Conservation (phyloP, 2,888 invertebrate genomes). For the Yponomeuta evonymella region DNA sequence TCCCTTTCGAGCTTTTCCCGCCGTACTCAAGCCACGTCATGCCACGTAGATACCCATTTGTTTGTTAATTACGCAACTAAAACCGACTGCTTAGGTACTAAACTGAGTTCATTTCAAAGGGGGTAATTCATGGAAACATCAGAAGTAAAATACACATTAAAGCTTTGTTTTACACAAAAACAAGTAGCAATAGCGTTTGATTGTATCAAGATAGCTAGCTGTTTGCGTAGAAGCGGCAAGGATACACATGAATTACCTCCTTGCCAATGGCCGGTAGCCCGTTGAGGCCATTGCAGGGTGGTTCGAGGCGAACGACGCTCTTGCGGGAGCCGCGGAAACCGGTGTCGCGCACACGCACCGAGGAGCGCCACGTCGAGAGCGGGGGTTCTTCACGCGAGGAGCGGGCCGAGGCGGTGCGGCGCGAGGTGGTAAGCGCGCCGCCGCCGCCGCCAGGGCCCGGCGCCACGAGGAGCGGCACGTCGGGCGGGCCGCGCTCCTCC, state of each 20-base stretch:
- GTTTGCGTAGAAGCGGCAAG: constrained; percentile 1
- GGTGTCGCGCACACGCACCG: constrained; percentile 79
- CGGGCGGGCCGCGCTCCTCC: constrained; percentile 74
- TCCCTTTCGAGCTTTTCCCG: constrained; percentile 8
- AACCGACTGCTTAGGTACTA: neutral
- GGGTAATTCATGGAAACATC: constrained; percentile 16
- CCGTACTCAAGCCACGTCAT: constrained; percentile 5
- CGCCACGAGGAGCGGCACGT: constrained; percentile 68
- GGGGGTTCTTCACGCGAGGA: constrained; percentile 61
- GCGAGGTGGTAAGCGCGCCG: constrained; percentile 59
- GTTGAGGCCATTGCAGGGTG: constrained; percentile 79
- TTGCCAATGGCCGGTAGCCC: constrained; percentile 74
- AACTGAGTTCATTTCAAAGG: neutral
- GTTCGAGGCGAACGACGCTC: constrained; percentile 79
- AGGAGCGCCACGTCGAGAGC: constrained; percentile 78
- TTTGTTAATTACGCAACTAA: constrained; percentile 1
- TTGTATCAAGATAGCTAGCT: neutral
- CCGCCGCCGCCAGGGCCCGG: constrained; percentile 31
- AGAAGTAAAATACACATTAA: neutral
- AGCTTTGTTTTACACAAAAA: neutral
- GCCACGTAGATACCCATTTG: constrained; percentile 6
- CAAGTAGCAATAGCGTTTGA: neutral
- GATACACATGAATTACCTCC: constrained; percentile 62
- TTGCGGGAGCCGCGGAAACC: constrained; percentile 79
- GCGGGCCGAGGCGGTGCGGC: constrained; percentile 60